A percentile compares a stretch with the other conserved stretches of the same genome.
phyloP scores from a whole-genome alignment of 1,140 invertebrate species.

The Cyrtorhinus lividipennis region DNA sequence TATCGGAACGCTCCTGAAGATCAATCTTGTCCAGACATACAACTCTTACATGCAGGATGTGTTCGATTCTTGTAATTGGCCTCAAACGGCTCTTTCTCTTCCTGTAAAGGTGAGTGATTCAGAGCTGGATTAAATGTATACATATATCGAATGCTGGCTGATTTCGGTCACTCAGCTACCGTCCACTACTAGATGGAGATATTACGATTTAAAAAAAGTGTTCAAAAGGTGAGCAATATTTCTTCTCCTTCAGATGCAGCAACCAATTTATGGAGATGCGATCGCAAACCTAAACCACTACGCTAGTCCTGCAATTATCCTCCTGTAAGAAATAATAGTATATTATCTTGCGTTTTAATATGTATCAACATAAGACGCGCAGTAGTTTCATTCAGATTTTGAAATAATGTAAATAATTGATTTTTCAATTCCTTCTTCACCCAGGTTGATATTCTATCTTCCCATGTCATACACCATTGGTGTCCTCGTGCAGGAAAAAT shows the following conservation, averaged over 20 bases:
- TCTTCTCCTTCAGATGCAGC: conserved; percentile 20
- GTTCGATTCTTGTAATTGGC: conserved; percentile 14
- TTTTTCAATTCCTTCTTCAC: too few species aligned
- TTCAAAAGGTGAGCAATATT: too few species aligned
- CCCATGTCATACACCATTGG: conserved; percentile 23
- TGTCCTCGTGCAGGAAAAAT: conserved; percentile 23
- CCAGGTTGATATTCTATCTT: conserved; percentile 24
- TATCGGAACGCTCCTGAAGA: conserved; percentile 7
- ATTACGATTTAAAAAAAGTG: too few species aligned
- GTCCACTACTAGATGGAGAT: too few species aligned
- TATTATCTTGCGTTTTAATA: too few species aligned
- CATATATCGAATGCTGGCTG: too few species aligned
- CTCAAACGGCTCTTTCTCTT: not conserved
- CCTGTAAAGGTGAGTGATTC: conserved; percentile 13
- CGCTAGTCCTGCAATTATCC: conserved; percentile 22
- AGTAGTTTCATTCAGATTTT: too few species aligned
- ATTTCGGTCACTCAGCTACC: too few species aligned
- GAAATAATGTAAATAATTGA: too few species aligned
- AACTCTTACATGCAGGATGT: conserved; percentile 9
- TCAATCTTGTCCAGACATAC: conserved; percentile 5
- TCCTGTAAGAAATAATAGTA: conserved; percentile 24
- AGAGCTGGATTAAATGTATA: too few species aligned
- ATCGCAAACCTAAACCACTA: conserved; percentile 22
- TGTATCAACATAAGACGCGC: too few species aligned
- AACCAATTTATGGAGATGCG: conserved; percentile 22